These are phyloP conservation scores for Acromyrmex heyeri DNA, from an alignment of 1,140 invertebrate species.

Conservation along the genomic window DNA sequence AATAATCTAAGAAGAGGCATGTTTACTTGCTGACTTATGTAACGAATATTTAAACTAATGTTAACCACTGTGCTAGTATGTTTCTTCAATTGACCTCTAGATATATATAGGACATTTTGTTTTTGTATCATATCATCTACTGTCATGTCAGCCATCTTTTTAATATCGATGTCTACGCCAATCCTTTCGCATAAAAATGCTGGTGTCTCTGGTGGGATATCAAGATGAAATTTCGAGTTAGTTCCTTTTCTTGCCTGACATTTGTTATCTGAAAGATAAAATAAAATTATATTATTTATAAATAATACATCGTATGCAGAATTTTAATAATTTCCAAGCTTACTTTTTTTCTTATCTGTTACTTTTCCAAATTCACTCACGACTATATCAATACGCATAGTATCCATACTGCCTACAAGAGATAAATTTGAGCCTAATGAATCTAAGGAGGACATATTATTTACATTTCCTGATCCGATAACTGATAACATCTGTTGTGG, in stretches of 20 bases:
- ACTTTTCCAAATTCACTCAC: slow-evolving; percentile 93
- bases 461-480: slow-evolving; percentile 86
- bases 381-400: slow-evolving; percentile 97
- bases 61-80: slow-evolving; percentile 96
- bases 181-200: slow-evolving; percentile 97
- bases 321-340: slow-evolving; percentile 16
- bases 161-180: slow-evolving; percentile 94
- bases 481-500: slow-evolving; percentile 92
- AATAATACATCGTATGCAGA: not conserved
- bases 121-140: slow-evolving; percentile 94
- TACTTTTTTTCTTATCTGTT: slow-evolving; percentile 86
- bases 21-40: slow-evolving; percentile 97
- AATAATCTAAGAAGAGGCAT: slow-evolving; percentile 97
- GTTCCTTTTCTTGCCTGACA: slow-evolving; percentile 78
- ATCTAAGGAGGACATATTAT: slow-evolving; percentile 90
- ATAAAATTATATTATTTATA: not conserved
- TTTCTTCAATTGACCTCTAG: slow-evolving; percentile 94
- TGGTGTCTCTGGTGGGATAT: slow-evolving; percentile 92
- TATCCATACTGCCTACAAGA: slow-evolving; percentile 94
- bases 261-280: slow-evolving; percentile 75
- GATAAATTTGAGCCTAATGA: slow-evolving; percentile 96
- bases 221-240: slow-evolving; percentile 87
- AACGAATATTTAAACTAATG: slow-evolving; percentile 94
- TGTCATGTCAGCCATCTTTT: slow-evolving; percentile 96
- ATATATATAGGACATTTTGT: slow-evolving; percentile 94